Evolutionary conservation across 2,888 invertebrate genomes (phyloP), one percentile per base, ranked within the genome.

Genomic region (Drosophila borealis): DNA sequence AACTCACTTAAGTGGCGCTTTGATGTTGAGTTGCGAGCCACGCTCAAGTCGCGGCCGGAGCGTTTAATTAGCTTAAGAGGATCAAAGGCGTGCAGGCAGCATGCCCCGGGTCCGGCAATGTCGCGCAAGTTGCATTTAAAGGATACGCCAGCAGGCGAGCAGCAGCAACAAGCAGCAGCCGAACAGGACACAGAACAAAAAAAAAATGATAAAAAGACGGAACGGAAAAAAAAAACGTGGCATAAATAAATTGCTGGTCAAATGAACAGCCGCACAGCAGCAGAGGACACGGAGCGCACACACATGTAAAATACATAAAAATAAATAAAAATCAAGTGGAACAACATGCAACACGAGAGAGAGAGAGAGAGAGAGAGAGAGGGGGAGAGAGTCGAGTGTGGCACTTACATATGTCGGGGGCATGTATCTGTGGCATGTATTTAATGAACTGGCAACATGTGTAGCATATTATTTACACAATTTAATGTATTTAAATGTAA

Each of bases 61-160:
- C 63, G 67, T 54, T 68, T 74, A 87, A 89, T 88, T 80, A 78
- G 74, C 72, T 70, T 78, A 82, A 81, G 89, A 87, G 85, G 85
- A 88, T 89, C 84, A 88, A 86, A 74, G 74, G 78, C 55, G 67
- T 33, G 60, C 48, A 63, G 65, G 64, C 29, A 29, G 29, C 29
- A 8, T 57, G 66, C 33, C 48, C 54, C 19, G 29, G 44, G 48
- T 46, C 56, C 11, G 49, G 17, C 42, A 80, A 64, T 68, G 74
- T 68, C 84, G 76, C 81, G 79, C 85, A 91, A 91, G 91, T 91
- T 88, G 88, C 89, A 90, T 89, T 89, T 87, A 90, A 91, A 91
- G 91, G 90, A 91, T 90, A 88, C 82, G 81, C 76, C 79, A 91
- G 82, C 91, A 91, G 91, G 91, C 78, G 76, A 77, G 53, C 91